A percentile compares a stretch with the other conserved stretches of the same genome.
These are phyloP conservation scores for Zaprionus bogoriensis DNA, from an alignment of 2,888 invertebrate genomes.

Conservation along the genomic window DNA sequence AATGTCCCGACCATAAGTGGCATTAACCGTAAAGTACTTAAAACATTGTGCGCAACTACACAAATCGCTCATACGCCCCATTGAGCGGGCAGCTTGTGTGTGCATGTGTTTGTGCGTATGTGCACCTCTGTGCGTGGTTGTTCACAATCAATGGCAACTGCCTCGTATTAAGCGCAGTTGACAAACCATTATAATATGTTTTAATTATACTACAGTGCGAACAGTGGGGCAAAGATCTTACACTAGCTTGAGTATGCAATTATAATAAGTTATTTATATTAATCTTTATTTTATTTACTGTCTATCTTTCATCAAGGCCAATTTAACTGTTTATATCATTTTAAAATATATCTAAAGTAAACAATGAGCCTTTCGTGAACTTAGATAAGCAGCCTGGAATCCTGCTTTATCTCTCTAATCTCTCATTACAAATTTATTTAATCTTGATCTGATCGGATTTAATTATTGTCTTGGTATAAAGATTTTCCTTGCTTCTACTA, in stretches of 20 bases:
- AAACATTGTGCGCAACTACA: constrained; percentile 40
- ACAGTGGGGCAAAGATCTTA: constrained; percentile 33
- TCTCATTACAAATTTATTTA: too few species aligned
- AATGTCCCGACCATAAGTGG: constrained; percentile 56
- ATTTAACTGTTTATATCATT: too few species aligned
- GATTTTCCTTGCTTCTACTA: too few species aligned
- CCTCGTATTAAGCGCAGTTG: constrained; percentile 39
- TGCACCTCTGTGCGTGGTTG: neutral
- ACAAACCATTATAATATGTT: constrained; percentile 41
- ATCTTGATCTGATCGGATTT: too few species aligned
- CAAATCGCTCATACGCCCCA: constrained; percentile 56
- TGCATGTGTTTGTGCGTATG: neutral
- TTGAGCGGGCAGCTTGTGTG: constrained; percentile 29
- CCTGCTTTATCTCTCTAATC: too few species aligned
- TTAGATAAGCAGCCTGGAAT: too few species aligned
- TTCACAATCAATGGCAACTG: constrained; percentile 8
- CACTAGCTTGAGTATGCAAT: neutral
- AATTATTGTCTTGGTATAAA: too few species aligned
- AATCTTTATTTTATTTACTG: too few species aligned
- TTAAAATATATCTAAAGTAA: too few species aligned
- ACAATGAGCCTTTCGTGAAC: too few species aligned
- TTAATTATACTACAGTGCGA: constrained; percentile 46
- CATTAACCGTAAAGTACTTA: constrained; percentile 63
- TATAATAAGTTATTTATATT: too few species aligned
- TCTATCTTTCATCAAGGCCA: too few species aligned